phyloP scores from a whole-genome alignment of 2,888 invertebrate genomes.

The Aleiodes testaceus region DNA sequence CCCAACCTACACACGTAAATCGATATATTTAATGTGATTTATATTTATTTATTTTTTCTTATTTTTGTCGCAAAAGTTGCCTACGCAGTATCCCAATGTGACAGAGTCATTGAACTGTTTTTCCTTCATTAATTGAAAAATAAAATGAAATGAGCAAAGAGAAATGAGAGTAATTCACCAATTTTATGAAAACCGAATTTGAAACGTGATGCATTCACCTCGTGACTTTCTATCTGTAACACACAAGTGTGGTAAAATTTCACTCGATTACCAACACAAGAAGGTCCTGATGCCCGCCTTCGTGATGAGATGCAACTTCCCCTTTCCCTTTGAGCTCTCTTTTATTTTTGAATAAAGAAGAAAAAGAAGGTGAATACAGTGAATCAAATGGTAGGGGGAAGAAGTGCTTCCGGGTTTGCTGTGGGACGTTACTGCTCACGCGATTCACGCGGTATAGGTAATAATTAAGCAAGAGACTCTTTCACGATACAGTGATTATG shows the following conservation, averaged over 20 bases:
- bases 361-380: slow-evolving; percentile 40
- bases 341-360: slow-evolving; percentile 25
- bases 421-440: slow-evolving; percentile 61
- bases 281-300: slow-evolving; percentile 38
- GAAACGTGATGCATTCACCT: slow-evolving; percentile 44
- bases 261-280: slow-evolving; percentile 59
- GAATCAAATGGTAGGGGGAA: slow-evolving; percentile 18
- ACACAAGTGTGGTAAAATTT: slow-evolving; percentile 62
- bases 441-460: slow-evolving; percentile 61
- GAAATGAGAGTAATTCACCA: not conserved
- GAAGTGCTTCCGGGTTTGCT: slow-evolving; percentile 60
- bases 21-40: slow-evolving; percentile 54
- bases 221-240: slow-evolving; percentile 65
- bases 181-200: slow-evolving; percentile 18
- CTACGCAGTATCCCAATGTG: slow-evolving; percentile 19
- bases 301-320: slow-evolving; percentile 42
- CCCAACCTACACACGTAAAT: slow-evolving; percentile 51
- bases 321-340: slow-evolving; percentile 32
- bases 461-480: slow-evolving; percentile 53
- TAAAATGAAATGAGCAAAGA: not conserved
- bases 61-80: slow-evolving; percentile 27
- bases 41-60: slow-evolving; percentile 37
- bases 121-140: too few species aligned
- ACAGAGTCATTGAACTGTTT: not conserved
- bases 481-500: slow-evolving; percentile 22